A percentile compares a stretch with the other conserved stretches of the same genome.
Conservation (phyloP, 2,113 vertebrate genomes). For the Scophthalmus maximus region DNA sequence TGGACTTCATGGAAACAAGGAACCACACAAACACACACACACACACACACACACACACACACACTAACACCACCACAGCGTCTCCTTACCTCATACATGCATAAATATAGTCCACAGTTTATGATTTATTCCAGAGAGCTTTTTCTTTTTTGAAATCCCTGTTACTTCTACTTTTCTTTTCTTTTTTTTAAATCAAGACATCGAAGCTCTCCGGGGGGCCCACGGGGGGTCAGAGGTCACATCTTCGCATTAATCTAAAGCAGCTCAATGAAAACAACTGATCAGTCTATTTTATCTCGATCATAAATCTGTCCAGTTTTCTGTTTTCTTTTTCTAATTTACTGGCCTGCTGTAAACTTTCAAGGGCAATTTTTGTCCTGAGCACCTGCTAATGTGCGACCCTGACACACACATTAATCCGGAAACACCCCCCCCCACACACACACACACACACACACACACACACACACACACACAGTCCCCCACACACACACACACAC, state of each 20-base stretch:
- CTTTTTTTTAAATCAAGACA: too few species aligned
- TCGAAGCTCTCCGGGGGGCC: too few species aligned
- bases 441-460: slow-evolving; percentile 12
- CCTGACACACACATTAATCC: slow-evolving; percentile 33
- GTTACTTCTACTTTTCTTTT: background rate
- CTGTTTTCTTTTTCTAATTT: background rate
- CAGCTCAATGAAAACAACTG: too few species aligned
- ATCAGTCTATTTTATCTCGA: too few species aligned
- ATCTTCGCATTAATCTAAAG: too few species aligned
- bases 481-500: slow-evolving; percentile 2
- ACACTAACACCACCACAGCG: slow-evolving; percentile 31
- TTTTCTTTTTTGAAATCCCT: background rate
- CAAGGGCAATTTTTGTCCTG: slow-evolving; percentile 47
- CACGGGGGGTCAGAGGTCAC: too few species aligned
- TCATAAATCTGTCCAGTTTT: too few species aligned
- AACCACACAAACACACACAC: slow-evolving; percentile 18
- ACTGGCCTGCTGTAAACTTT: slow-evolving; percentile 14
- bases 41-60: slow-evolving; percentile 28
- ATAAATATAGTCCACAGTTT: slow-evolving; percentile 18
- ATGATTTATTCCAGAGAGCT: background rate
- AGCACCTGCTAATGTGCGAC: slow-evolving; percentile 40
- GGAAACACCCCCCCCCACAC: slow-evolving; percentile 7
- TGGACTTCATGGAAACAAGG: slow-evolving; percentile 43
- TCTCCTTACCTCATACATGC: slow-evolving; percentile 28
- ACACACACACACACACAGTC: slow-evolving; percentile 6